phyloP scores from a whole-genome alignment of 2,888 invertebrate genomes.

The Drosophila eohydei region DNA sequence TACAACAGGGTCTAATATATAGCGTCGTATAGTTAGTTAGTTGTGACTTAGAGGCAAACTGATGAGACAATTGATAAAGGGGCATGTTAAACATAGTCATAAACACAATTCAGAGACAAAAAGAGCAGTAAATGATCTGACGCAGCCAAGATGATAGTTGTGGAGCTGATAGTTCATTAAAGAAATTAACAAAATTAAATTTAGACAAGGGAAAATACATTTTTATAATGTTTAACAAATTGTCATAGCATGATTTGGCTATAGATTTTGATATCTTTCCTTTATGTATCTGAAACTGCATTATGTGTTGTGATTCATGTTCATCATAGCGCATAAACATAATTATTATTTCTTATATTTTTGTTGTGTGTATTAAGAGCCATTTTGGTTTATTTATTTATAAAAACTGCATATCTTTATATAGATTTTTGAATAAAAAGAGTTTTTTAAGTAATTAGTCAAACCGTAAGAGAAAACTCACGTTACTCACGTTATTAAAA shows the following conservation, averaged over 20 bases:
- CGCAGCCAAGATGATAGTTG: background rate
- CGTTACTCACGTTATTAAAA: conserved; percentile 61
- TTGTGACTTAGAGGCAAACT: too few species aligned
- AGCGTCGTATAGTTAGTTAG: too few species aligned
- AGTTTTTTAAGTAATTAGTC: conserved; percentile 41
- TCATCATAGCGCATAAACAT: too few species aligned
- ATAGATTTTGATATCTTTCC: background rate
- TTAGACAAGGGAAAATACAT: too few species aligned
- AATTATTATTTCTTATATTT: background rate
- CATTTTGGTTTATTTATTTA: conserved; percentile 5
- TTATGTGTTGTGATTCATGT: background rate
- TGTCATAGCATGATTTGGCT: background rate
- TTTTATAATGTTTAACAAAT: background rate
- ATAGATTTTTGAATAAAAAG: background rate
- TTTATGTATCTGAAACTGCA: background rate
- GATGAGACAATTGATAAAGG: background rate
- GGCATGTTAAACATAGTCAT: background rate
- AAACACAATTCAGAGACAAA: background rate
- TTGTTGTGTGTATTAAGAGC: background rate
- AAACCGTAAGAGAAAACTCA: conserved; percentile 1
- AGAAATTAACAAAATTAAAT: too few species aligned
- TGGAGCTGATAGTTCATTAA: background rate
- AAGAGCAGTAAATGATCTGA: background rate
- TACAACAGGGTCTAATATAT: too few species aligned
- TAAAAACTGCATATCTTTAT: conserved; percentile 60